Percentiles rank a stretch among this genome's conserved stretches.
Evolutionary conservation across 2,113 vertebrate species (phyloP).

Genomic region (Brienomyrus longianalis): DNA sequence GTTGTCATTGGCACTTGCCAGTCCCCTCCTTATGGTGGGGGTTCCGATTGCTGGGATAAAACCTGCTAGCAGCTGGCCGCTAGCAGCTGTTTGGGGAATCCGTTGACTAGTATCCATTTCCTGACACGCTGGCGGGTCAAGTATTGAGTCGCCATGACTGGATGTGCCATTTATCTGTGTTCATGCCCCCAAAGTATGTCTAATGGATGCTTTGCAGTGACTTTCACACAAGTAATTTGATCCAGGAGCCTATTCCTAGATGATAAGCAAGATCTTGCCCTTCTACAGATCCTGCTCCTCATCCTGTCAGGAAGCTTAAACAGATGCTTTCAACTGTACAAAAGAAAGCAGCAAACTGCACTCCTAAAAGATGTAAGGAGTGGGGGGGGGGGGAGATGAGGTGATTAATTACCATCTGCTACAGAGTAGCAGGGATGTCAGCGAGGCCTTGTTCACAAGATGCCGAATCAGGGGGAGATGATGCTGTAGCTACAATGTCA

Average conservation of each 20-base stretch:
- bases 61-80: not conserved
- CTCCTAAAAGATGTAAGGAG: not conserved
- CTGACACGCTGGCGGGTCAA: not conserved
- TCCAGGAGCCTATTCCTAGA: not conserved
- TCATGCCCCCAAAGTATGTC: not conserved
- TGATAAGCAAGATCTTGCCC: not conserved
- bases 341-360: not conserved
- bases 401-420: not conserved
- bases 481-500: not conserved
- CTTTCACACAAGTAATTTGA: not conserved
- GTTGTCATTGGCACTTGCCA: not conserved
- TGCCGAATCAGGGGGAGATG: not conserved
- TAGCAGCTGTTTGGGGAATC: not conserved
- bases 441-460: not conserved
- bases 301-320: not conserved
- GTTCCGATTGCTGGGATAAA: not conserved
- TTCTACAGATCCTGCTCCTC: not conserved
- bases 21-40: not conserved
- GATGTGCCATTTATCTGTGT: not conserved
- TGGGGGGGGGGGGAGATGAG: not conserved
- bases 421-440: not conserved
- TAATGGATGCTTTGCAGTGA: not conserved
- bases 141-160: not conserved
- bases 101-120: not conserved
- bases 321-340: not conserved